These are phyloP conservation scores for Tipula lateralis DNA, from an alignment of 2,888 invertebrate species.

Conservation along the genomic window DNA sequence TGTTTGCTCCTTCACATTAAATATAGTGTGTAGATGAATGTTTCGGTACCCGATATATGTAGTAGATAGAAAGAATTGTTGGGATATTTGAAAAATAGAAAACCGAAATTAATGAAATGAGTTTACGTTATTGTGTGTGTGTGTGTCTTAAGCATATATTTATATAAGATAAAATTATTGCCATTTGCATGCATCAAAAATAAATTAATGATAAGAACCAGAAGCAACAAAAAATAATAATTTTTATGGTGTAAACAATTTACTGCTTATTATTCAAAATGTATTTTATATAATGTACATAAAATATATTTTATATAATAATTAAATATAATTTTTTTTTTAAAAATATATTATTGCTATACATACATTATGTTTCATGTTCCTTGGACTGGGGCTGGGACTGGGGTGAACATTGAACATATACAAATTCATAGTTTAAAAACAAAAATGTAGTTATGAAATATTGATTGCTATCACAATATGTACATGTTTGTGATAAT, in stretches of 20 bases:
- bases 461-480: neutral
- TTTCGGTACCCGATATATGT: no score
- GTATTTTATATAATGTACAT: neutral
- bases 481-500: neutral
- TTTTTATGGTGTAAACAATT: neutral
- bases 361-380: neutral
- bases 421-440: neutral
- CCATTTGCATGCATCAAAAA: neutral
- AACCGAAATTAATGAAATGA: neutral
- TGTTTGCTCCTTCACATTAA: no score
- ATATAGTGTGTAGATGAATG: neutral
- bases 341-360: neutral
- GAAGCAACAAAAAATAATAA: neutral
- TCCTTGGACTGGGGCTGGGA: no score
- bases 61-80: neutral
- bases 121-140: neutral
- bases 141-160: neutral
- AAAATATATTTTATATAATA: neutral
- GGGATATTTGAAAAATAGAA: neutral
- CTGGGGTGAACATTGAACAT: neutral
- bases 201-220: neutral
- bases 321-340: neutral
- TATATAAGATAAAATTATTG: neutral
- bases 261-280: constrained; percentile 24
- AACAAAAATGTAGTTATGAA: neutral